A percentile compares a stretch with the other conserved stretches of the same genome.
phyloP scores from a whole-genome alignment of 2,113 vertebrate species.

The Saguinus imperator region DNA sequence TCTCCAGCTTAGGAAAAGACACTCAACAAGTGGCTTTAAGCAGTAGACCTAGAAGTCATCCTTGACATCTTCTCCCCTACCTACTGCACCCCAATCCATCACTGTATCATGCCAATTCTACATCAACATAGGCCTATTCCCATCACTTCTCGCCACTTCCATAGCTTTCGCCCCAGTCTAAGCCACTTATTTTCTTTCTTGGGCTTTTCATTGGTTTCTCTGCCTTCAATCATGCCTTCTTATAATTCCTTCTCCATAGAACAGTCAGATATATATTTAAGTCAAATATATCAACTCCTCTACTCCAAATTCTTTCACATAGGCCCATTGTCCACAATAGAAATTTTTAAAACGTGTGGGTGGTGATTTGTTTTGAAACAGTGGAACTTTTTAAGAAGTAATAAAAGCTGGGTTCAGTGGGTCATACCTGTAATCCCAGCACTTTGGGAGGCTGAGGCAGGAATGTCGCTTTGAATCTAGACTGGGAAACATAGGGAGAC shows the following conservation, averaged over 20 bases:
- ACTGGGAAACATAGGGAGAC: no score
- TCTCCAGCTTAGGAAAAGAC: background rate
- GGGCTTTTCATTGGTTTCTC: background rate
- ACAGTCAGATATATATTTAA: background rate
- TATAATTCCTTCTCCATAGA: background rate
- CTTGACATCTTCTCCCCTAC: background rate
- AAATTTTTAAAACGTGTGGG: conserved; percentile 5
- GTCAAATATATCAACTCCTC: background rate
- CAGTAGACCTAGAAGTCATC: background rate
- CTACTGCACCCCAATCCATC: background rate
- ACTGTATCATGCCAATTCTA: background rate
- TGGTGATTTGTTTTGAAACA: background rate
- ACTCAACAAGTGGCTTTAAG: background rate
- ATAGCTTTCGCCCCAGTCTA: background rate
- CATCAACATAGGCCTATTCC: background rate
- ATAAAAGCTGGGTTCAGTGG: no score
- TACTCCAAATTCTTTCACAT: background rate
- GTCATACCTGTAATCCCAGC: no score
- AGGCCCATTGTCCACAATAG: background rate
- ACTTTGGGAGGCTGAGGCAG: no score
- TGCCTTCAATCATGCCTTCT: background rate
- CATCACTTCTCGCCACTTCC: background rate
- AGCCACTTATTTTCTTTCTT: background rate
- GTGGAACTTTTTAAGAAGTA: background rate
- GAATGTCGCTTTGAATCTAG: no score